Evolutionary conservation across 2,888 invertebrate species (phyloP).

Genomic region (Arctia plantaginis): DNA sequence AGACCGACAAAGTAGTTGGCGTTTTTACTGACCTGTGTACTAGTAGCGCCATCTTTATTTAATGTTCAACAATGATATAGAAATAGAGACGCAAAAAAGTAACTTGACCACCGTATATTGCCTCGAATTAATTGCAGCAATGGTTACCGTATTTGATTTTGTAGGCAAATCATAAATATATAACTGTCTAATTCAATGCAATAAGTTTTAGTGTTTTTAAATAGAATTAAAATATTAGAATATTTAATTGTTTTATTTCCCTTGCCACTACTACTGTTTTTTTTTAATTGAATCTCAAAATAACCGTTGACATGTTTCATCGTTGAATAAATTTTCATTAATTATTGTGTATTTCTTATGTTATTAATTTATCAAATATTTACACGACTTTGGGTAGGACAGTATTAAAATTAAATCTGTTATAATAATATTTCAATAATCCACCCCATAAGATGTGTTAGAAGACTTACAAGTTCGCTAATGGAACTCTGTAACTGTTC

Average conservation of each 20-base stretch:
- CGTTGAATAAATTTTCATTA: too few relatives aligned
- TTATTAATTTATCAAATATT: too few relatives aligned
- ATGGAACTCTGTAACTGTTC: too few relatives aligned
- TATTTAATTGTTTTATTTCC: slow-evolving; percentile 9
- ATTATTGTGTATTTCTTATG: too few relatives aligned
- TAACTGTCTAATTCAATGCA: slow-evolving; percentile 15
- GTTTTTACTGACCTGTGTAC: neutral
- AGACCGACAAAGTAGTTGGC: neutral
- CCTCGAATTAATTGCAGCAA: neutral
- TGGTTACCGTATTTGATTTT: neutral
- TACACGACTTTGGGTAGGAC: too few relatives aligned
- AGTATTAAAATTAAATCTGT: too few relatives aligned
- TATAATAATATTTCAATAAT: too few relatives aligned
- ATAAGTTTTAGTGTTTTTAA: slow-evolving; percentile 24
- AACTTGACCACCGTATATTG: neutral
- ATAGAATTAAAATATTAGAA: slow-evolving; percentile 27
- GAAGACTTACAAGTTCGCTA: too few relatives aligned
- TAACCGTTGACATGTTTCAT: too few relatives aligned
- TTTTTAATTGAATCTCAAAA: too few relatives aligned
- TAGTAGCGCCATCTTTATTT: neutral
- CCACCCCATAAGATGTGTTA: too few relatives aligned
- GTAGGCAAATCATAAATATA: neutral
- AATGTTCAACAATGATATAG: neutral
- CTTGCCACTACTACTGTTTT: neutral
- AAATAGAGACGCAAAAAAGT: too few relatives aligned